Conservation (phyloP, 2,113 vertebrate species). For the Oreotragus oreotragus region DNA sequence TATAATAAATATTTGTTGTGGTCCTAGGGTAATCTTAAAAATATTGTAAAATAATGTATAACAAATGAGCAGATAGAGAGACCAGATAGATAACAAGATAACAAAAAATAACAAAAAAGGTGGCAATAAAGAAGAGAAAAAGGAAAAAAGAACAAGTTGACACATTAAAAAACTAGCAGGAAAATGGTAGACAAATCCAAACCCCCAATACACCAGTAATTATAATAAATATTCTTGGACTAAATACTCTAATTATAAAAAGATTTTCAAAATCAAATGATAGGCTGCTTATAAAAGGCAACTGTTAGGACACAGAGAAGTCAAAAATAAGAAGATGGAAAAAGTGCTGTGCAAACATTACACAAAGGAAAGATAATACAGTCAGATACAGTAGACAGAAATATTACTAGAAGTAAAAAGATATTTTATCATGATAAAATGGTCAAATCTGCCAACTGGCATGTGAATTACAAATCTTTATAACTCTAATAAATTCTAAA, state of each 20-base stretch:
- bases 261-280: background rate
- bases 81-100: background rate
- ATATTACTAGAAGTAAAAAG: background rate
- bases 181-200: background rate
- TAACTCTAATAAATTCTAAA: background rate
- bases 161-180: background rate
- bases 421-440: background rate
- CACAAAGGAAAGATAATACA: background rate
- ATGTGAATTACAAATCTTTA: background rate
- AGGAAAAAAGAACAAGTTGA: background rate
- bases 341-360: background rate
- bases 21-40: background rate
- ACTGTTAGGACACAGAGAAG: background rate
- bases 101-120: background rate
- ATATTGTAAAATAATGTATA: background rate
- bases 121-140: background rate
- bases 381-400: background rate
- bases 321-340: background rate
- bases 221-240: background rate
- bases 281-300: background rate
- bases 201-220: background rate
- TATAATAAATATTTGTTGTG: background rate
- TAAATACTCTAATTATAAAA: background rate
- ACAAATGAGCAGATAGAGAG: background rate
- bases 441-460: background rate